Evolutionary conservation across 1,140 invertebrate species (phyloP), one percentile per base, ranked within the genome.

Genomic region (Pseudoatta argentina): DNA sequence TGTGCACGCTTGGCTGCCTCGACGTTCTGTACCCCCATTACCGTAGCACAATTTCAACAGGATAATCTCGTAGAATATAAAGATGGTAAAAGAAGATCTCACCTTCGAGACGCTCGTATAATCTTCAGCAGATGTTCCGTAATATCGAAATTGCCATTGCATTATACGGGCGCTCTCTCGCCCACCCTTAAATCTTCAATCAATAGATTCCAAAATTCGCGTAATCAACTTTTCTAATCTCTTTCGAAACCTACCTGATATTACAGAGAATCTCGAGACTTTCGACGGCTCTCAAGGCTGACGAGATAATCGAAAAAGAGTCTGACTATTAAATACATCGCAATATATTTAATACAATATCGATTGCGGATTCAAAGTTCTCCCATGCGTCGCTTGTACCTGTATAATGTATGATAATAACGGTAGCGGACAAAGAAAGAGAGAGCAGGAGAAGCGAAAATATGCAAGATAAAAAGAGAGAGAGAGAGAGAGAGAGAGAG

Each of bases 251-350:
- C n/a, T 10, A 8, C 16, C 27, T 18, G 27, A 51, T 16, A 39
- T 18, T 34, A 12, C 55, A 18, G 14, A 63, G 79, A 63, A 73
- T 81, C 39, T n/a, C 24, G 18, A 72, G 18, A 83, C 79, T 83
- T 83, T 83, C 79, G 55, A 83, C 27, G 24, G 12, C 27, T 82
- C 79, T 75, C 69, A 83, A 83, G 79, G 79, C 39, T 83, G 39
- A 73, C 69, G 55, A 39, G 67, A 51, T 10, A 4, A 24, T 61
- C 27, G 44, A 67, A 48, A 44, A 69, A 14, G 3, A 39, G 18
- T 5, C 7, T 27, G 12, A 39, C 64, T 63, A 73, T 63, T 83
- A 83, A 24, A 83, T 83, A 61, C 0, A 8, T 75, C 39, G 39
- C 8, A 21, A 21, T 21, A 63, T 57, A 34, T 73, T 82, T 82